A percentile compares a stretch with the other conserved stretches of the same genome.
phyloP scores from a whole-genome alignment of 2,888 invertebrate genomes.

The Tiliacea aurago region DNA sequence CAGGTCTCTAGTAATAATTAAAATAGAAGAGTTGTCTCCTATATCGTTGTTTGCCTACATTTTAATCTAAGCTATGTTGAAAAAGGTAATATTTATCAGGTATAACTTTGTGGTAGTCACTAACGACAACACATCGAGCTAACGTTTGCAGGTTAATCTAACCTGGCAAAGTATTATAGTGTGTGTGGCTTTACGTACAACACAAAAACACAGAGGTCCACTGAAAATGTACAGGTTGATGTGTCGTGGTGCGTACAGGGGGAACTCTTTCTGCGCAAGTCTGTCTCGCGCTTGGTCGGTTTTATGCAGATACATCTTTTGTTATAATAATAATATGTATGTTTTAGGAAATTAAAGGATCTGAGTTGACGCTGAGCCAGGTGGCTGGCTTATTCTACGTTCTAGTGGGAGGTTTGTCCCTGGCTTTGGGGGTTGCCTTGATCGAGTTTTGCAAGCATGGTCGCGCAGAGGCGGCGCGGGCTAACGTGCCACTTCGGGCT shows the following conservation, averaged over 20 bases:
- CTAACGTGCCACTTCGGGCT: slow-evolving; percentile 95
- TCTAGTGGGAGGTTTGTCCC: slow-evolving; percentile 96
- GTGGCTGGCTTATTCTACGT: slow-evolving; percentile 99
- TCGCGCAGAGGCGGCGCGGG: slow-evolving; percentile 93
- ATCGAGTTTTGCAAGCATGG: slow-evolving; percentile 98
- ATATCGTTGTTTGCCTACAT: not conserved
- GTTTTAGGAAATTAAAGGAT: slow-evolving; percentile 91
- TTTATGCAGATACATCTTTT: not conserved
- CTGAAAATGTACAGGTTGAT: not conserved
- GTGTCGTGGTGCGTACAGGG: not conserved
- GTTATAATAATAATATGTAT: not conserved
- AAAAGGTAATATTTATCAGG: not conserved
- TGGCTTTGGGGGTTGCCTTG: slow-evolving; percentile 97
- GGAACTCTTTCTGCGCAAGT: not conserved
- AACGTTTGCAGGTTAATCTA: not conserved
- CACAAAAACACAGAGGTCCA: not conserved
- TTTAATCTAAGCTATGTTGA: not conserved
- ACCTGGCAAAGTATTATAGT: not conserved
- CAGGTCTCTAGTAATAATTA: not conserved
- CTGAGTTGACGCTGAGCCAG: slow-evolving; percentile 97
- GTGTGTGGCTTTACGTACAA: not conserved
- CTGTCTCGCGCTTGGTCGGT: not conserved
- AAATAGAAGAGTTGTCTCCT: not conserved
- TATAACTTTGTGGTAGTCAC: not conserved
- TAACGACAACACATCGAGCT: not conserved